Conservation (phyloP, 2,113 vertebrate genomes). For the Nanger granti region DNA sequence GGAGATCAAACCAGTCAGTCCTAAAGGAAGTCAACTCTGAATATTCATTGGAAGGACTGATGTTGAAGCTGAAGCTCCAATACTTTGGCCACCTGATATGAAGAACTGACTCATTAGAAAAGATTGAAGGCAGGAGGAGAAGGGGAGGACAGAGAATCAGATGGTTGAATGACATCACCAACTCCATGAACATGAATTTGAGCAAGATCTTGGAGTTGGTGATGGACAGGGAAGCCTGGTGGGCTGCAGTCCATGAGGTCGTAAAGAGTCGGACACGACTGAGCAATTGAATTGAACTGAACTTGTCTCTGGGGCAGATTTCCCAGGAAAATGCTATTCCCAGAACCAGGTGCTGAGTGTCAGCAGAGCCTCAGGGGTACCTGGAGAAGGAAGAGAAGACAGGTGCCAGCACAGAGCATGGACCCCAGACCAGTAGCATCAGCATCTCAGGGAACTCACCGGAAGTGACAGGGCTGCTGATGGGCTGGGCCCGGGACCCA, state of each 20-base stretch:
- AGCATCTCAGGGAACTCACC: accelerated
- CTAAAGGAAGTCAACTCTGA: background rate
- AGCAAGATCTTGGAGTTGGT: background rate
- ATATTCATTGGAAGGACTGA: background rate
- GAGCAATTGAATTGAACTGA: background rate
- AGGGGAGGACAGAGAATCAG: background rate
- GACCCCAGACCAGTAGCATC: background rate
- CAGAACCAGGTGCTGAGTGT: too few species aligned
- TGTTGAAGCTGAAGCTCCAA: background rate
- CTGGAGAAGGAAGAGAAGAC: background rate
- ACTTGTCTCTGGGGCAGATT: background rate
- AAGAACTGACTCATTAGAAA: background rate
- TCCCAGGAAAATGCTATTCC: background rate
- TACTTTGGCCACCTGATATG: accelerated
- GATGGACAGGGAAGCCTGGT: background rate
- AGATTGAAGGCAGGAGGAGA: background rate
- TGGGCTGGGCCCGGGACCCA: accelerated
- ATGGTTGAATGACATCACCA: background rate
- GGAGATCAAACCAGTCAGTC: background rate
- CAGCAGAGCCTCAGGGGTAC: background rate
- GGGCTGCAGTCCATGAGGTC: background rate
- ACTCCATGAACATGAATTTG: background rate
- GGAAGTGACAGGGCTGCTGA: background rate
- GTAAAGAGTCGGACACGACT: accelerated
- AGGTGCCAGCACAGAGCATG: accelerated